Evolutionary conservation across 1,140 invertebrate species (phyloP).

Genomic region (Drosophila bocki): DNA sequence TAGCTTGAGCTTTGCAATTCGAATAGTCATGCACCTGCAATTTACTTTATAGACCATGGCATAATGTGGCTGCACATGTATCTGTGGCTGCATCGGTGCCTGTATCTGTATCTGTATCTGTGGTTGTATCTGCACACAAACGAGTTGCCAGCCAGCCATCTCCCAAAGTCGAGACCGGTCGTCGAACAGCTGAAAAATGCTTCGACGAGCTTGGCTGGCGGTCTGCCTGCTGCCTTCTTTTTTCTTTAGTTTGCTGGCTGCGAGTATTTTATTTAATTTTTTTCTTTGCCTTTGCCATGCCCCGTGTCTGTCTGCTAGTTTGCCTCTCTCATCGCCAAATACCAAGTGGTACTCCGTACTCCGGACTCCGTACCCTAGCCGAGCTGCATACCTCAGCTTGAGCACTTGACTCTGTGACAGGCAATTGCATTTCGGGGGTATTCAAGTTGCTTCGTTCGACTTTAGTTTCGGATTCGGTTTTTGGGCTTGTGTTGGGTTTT

Average conservation of each 20-base stretch:
- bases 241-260: slow-evolving; percentile 11
- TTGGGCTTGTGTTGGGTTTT: slow-evolving; percentile 8
- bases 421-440: slow-evolving; percentile 56
- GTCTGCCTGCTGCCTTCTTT: slow-evolving; percentile 38
- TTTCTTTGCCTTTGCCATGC: slow-evolving; percentile 33
- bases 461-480: slow-evolving; percentile 26
- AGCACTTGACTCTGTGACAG: slow-evolving; percentile 67
- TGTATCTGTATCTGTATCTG: slow-evolving; percentile 22
- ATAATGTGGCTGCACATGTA: slow-evolving; percentile 68
- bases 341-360: slow-evolving; percentile 37
- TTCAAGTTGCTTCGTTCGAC: slow-evolving; percentile 33
- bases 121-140: slow-evolving; percentile 28
- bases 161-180: slow-evolving; percentile 69
- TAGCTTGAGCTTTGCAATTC: slow-evolving; percentile 54
- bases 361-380: slow-evolving; percentile 33
- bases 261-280: slow-evolving; percentile 20
- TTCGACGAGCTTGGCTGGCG: slow-evolving; percentile 59
- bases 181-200: slow-evolving; percentile 78
- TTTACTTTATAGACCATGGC: slow-evolving; percentile 85
- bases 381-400: slow-evolving; percentile 50
- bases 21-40: slow-evolving; percentile 85
- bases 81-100: slow-evolving; percentile 29
- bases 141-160: slow-evolving; percentile 35
- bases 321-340: slow-evolving; percentile 53
- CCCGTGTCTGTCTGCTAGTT: slow-evolving; percentile 49